A percentile compares a stretch with the other conserved stretches of the same genome.
Conservation (phyloP, 1,140 invertebrate species). For the Adelges cooleyi region DNA sequence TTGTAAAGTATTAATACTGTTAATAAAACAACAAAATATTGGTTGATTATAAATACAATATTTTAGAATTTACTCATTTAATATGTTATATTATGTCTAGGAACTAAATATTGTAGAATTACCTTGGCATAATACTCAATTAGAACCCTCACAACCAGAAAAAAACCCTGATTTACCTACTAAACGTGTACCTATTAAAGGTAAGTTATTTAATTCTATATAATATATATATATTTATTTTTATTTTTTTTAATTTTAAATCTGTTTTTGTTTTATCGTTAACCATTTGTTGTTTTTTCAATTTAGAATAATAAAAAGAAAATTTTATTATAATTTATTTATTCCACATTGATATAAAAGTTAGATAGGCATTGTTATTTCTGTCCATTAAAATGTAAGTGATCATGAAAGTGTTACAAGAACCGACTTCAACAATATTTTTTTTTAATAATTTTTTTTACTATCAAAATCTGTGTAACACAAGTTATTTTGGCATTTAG, state of each 20-base stretch:
- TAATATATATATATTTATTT: neutral
- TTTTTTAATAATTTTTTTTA: too few species aligned
- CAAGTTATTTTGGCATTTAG: too few species aligned
- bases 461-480: too few species aligned
- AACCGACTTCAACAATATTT: too few species aligned
- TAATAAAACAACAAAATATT: too few species aligned
- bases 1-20: constrained; percentile 35
- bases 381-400: neutral
- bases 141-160: constrained; percentile 43
- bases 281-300: neutral
- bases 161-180: constrained; percentile 54
- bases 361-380: neutral
- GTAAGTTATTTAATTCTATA: constrained; percentile 42
- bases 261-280: neutral
- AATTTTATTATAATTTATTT: neutral
- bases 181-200: constrained; percentile 67
- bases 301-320: neutral
- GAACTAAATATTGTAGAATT: constrained; percentile 56
- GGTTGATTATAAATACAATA: too few species aligned
- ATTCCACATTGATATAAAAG: neutral
- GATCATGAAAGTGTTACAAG: too few species aligned
- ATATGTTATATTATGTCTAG: constrained; percentile 37
- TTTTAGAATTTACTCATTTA: neutral
- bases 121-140: constrained; percentile 58
- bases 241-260: neutral